Evolutionary conservation across 2,888 invertebrate genomes (phyloP), one percentile per base, ranked within the genome.

Genomic region (Tubulanus polymorphus): DNA sequence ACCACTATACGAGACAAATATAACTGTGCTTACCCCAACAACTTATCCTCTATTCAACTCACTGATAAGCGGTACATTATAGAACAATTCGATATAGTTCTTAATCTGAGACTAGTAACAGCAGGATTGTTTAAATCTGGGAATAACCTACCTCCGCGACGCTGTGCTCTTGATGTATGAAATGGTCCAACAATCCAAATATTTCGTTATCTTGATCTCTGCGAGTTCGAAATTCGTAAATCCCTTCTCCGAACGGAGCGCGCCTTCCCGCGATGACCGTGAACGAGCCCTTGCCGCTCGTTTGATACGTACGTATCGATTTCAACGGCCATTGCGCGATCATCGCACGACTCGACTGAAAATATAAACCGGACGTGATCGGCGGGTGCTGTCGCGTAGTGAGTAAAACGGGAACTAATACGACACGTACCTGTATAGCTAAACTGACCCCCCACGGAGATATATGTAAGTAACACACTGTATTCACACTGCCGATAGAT

Each of bases 251-350:
- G 69, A 74, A 75, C 3, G 75, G 73, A 1, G 76, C 71, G 15
- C 71, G 66, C 26, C 69, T 65, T 0, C 77, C 78, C 1, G 72
- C 70, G 58, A 74, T 73, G 28, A 78, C 51, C 28, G 62, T 64
- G 53, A 78, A 70, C 56, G 70, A 68, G n/a, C 75, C 74, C 20
- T 64, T 53, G 35, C 71, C 72, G 8, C 70, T 65, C 27, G 70
- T 70, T 63, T 76, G 75, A 57, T 74, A 78, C 46, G 64, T 71
- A 12, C 74, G 64, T 20, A 78, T 69, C 60, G 75, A 73, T 54
- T 72, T 74, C 52, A 77, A 59, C 5, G 78, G 78, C 78, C 78
- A 78, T 59, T 76, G 75, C 0, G 72, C 74, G 23, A 78, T 60
- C 8, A 78, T 65, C 27, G 71, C 63, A 45, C 70, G 65, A 20